Base-by-base conservation (phyloP, 2,113 vertebrate genomes). In the Nerophis ophidion region DNA sequence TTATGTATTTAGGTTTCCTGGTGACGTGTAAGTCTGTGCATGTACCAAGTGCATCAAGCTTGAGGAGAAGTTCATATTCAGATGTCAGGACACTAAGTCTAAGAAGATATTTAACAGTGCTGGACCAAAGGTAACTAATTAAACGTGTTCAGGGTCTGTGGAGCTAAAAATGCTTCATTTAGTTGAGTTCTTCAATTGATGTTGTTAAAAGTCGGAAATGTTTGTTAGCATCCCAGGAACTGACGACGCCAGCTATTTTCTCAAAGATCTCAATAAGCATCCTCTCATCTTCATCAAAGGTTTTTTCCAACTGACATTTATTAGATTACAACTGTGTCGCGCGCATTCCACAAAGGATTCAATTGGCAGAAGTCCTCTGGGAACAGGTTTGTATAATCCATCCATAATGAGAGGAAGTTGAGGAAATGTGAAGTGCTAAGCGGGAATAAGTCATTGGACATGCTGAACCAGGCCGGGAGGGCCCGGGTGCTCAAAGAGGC, bases 301-400 rank as follows among this genome's bases (percentile, higher is more conserved):
- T 75, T 77, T 75, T 81, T 88, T 80, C 51, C 68, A 34, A 7
- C 76, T 89, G 84, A 87, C 79, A 70, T 83, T 88, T 87, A 90
- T 89, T 86, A 85, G 85, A 91, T 91, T 87, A 88, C 75, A 86
- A 82, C 78, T 85, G 65, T 72, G 82, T 85, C 84, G 75, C 71
- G 82, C 85, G 87, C 76, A 69, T 84, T 81, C 68, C 80, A 84
- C 81, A 85, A 86, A 83, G 80, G 84, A 81, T 82, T 76, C 83
- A 86, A 88, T 86, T 86, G 86, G 82, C 73, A 71, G 66, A 51
- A 62, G 72, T 87, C 82, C 71, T 70, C 44, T 1, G 87, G 79
- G 86, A 88, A 86, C 83, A 83, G 83, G 80, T 87, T 89, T 90
- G 81, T 63, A 66, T 81, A 88, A 82, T 86, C 58, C 74, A 60